These are phyloP conservation scores for Pantherophis guttatus DNA, from an alignment of 2,113 vertebrate genomes.

Conservation along the genomic window DNA sequence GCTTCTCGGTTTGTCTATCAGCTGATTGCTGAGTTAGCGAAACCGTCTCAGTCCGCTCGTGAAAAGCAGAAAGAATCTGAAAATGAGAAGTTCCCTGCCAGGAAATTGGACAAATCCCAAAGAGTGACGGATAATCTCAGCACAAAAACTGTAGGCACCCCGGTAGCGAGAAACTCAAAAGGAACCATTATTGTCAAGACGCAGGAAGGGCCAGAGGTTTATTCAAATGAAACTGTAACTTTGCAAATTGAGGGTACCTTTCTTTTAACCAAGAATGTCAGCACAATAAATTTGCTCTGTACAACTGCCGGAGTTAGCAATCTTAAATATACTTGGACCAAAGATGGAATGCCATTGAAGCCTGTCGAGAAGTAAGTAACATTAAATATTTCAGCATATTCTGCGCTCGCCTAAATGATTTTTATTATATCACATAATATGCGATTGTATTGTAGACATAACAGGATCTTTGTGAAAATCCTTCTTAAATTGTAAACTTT, in stretches of 20 bases:
- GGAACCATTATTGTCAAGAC: conserved; percentile 71
- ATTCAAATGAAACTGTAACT: conserved; percentile 76
- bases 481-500: background rate
- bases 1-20: conserved; percentile 80
- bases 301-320: conserved; percentile 57
- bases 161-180: conserved; percentile 46
- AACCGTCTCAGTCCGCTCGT: conserved; percentile 35
- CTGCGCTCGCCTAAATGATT: conserved; percentile 5
- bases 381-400: conserved; percentile 1
- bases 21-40: conserved; percentile 72
- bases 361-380: conserved; percentile 76
- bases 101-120: conserved; percentile 58
- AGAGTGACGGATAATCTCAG: conserved; percentile 59
- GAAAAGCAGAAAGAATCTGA: conserved; percentile 59
- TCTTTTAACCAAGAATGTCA: conserved; percentile 78
- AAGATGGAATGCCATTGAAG: conserved; percentile 75
- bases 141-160: conserved; percentile 44
- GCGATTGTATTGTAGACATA: conserved; percentile 11
- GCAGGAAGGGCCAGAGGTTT: conserved; percentile 63
- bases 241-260: conserved; percentile 73
- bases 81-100: conserved; percentile 47
- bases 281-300: conserved; percentile 75
- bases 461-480: conserved; percentile 12
- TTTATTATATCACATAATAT: background rate
- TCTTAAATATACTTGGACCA: conserved; percentile 80